Percentiles rank a stretch among this genome's conserved stretches.
These are phyloP conservation scores for Druon quercuslanigerum DNA, from an alignment of 1,140 invertebrate species.

Conservation along the genomic window DNA sequence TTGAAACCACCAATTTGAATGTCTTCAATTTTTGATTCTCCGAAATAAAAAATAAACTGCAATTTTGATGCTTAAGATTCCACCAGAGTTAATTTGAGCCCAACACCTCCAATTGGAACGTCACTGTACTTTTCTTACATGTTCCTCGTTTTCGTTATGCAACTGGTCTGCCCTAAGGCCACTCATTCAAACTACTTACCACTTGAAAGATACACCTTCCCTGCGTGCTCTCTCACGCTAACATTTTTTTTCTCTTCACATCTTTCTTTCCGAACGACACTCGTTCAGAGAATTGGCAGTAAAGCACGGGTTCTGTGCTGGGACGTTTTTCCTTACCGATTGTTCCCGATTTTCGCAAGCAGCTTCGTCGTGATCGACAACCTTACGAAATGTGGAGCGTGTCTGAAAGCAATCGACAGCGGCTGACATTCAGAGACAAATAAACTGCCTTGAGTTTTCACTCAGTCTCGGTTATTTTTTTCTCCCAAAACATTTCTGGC, in stretches of 20 bases:
- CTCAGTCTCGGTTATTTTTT: background rate
- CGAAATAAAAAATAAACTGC: too few species aligned
- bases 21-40: too few species aligned
- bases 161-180: conserved; percentile 13
- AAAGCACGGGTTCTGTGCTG: background rate
- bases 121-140: too few species aligned
- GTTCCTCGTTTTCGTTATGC: background rate
- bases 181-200: conserved; percentile 5
- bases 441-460: too few species aligned
- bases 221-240: conserved; percentile 18
- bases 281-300: background rate
- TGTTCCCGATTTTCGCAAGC: background rate
- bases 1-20: too few species aligned
- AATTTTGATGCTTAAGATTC: too few species aligned
- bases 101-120: too few species aligned
- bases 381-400: background rate
- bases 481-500: background rate
- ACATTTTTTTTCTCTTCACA: conserved; percentile 9
- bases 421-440: too few species aligned
- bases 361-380: background rate
- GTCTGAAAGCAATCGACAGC: background rate
- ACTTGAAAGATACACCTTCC: conserved; percentile 3
- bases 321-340: background rate
- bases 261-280: conserved; percentile 11
- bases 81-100: too few species aligned